Base-by-base conservation (phyloP, 2,113 vertebrate genomes). In the Lichenostomus cassidix region DNA sequence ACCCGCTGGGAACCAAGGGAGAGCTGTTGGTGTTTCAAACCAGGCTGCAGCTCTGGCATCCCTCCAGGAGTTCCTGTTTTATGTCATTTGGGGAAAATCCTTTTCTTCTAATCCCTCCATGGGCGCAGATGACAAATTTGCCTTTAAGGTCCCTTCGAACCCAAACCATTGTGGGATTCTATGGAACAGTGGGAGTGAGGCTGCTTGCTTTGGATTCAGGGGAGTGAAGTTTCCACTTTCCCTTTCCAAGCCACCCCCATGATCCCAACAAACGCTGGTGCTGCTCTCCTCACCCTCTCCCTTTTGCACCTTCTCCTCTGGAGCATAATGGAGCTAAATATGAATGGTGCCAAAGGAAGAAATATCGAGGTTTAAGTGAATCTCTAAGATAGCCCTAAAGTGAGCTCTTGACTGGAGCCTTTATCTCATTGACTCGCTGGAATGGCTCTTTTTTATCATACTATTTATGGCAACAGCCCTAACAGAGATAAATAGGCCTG, bases 361-460 rank as follows among this genome's bases (percentile, higher is more conserved):
- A 97, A 98, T 97, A 98, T 97, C 83, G 97, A 94, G 96, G 94
- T 97, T 97, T 96, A 97, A 98, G 97, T 97, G 96, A 98, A 97
- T 97, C 96, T 97, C 95, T 96, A 94, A 97, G 97, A 98, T 97
- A 97, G 97, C 95, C 98, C 97, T 97, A 97, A 98, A 98, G 97
- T 97, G 97, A 97, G 97, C 96, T 97, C 97, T 98, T 97, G 97
- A 97, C 97, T 98, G 92, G 94, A 97, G 96, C 93, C 98, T 98
- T 98, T 98, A 98, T 98, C 98, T 98, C 97, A 97, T 95, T 98
- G 97, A 98, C 97, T 98, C 39, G 28, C 97, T 95, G 96, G 96
- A 98, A 97, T 78, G 95, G 97, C 91, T 98, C 96, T 97, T 98
- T 98, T 98, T 98, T 97, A 98, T 98, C 97, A 97, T 97, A 95